Percentiles rank a stretch among this genome's conserved stretches.
Conservation (phyloP, 2,888 invertebrate genomes). For the Campopleginae sp. region DNA sequence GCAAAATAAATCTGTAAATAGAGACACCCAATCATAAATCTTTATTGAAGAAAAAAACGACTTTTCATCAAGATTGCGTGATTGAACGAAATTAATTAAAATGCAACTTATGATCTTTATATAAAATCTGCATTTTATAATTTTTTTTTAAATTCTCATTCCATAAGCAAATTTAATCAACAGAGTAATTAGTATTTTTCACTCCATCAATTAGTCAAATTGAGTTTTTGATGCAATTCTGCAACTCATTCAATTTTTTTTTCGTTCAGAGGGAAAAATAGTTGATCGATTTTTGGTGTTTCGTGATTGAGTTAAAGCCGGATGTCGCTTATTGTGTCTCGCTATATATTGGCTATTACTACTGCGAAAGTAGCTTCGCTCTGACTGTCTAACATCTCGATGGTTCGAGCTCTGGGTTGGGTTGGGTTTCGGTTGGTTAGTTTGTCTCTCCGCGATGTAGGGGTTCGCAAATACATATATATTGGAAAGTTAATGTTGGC, state of each 20-base stretch:
- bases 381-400: constrained; percentile 14
- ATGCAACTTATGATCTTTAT: neutral
- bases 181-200: neutral
- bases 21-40: neutral
- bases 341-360: constrained; percentile 26
- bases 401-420: constrained; percentile 7
- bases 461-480: neutral
- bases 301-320: constrained; percentile 13
- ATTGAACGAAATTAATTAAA: neutral
- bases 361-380: constrained; percentile 48
- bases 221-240: neutral
- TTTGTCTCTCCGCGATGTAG: neutral
- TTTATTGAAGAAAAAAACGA: neutral
- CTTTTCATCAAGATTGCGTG: too few species aligned
- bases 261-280: neutral
- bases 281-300: neutral
- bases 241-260: neutral
- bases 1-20: too few species aligned
- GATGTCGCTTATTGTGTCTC: constrained; percentile 15
- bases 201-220: neutral
- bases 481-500: constrained; percentile 19
- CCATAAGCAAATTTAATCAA: neutral
- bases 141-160: neutral
- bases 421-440: constrained; percentile 49
- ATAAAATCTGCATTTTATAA: neutral